Evolutionary conservation across 1,140 invertebrate genomes (phyloP), one percentile per base, ranked within the genome.

Genomic region (Pectinophora gossypiella): DNA sequence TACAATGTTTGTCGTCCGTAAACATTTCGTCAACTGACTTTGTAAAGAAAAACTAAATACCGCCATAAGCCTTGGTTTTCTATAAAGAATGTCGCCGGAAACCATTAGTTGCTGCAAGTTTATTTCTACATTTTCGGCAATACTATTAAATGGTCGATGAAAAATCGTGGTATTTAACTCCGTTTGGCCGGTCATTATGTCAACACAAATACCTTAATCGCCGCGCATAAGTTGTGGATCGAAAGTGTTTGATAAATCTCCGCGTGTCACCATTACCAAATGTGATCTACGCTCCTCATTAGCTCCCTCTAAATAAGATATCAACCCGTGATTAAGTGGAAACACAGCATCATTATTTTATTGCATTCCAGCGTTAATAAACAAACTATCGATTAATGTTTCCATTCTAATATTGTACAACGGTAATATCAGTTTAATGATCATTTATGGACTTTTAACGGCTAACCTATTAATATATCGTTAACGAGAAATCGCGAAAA

Each of bases 191-290:
- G 67, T 63, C 64, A 79, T 86, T 85, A 87, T 85, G 83, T 85
- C 79, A 84, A 87, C 83, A 87, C 61, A 72, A 77, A 78, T 76
- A 68, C 55, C 63, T 68, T 85, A 87, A 87, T 80, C 70, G 68
- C 61, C 45, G 63, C 59, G 59, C 72, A 85, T 85, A 83, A 82
- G 69, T 87, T 74, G 67, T 76, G 76, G 74, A 67, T 75, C 73
- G 74, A 70, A 82, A 76, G 72, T 79, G 75, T 77, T 76, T 84
- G 83, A 86, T 83, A 85, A 82, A 85, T 85, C 51, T 67, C 51
- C 61, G 36, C 59, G 52, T 72, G 79, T 86, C 83, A 63, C 71
- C 69, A 86, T 85, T 85, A 86, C 76, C 64, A 59, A 72, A 72
- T 72, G 71, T 83, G 83, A 84, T 84, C 69, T 84, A 84, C 72